Evolutionary conservation across 2,888 invertebrate species (phyloP).

Genomic region (Cephus sareptanus): DNA sequence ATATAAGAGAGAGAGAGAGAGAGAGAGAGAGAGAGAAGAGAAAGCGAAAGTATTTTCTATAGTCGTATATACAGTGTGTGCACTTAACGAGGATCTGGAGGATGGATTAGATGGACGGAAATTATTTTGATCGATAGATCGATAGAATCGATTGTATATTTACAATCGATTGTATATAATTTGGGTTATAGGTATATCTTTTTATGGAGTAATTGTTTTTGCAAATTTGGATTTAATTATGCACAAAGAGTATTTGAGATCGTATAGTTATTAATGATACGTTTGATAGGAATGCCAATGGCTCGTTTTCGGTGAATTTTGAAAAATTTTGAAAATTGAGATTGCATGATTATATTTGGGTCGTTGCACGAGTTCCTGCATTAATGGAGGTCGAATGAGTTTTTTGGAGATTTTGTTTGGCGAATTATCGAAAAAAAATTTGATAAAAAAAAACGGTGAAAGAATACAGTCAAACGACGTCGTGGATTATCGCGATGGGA

Average conservation of each 20-base stretch:
- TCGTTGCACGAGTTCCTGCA: neutral
- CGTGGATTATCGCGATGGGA: neutral
- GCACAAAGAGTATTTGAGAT: no score
- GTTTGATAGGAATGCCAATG: no score
- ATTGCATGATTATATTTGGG: neutral
- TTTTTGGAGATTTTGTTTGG: neutral
- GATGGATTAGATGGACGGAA: neutral
- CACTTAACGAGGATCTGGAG: neutral
- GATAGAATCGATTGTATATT: no score
- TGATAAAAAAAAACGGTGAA: neutral
- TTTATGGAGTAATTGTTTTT: no score
- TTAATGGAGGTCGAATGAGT: neutral
- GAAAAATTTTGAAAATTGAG: neutral
- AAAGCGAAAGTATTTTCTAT: neutral
- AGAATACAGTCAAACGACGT: neutral
- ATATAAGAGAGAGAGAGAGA: no score
- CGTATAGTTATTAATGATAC: no score
- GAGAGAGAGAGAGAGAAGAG: neutral
- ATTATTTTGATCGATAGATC: neutral
- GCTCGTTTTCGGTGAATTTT: neutral
- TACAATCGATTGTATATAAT: no score
- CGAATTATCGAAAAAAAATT: neutral
- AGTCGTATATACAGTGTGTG: no score
- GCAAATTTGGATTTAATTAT: no score
- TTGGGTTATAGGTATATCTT: no score